phyloP scores from a whole-genome alignment of 2,113 vertebrate genomes.

The Cottus gobio region DNA sequence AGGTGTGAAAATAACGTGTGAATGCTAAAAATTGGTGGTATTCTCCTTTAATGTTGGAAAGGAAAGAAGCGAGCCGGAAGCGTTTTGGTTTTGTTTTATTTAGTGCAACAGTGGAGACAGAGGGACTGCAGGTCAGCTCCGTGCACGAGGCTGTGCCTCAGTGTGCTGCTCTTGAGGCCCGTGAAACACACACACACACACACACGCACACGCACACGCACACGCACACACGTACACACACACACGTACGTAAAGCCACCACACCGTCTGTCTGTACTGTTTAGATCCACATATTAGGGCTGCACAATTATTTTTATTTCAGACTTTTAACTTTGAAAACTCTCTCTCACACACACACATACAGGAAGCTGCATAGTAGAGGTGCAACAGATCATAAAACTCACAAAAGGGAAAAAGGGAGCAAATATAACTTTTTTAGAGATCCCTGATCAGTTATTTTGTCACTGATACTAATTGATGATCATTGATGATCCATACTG shows the following conservation, averaged over 20 bases:
- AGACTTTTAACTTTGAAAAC: background rate
- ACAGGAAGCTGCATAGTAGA: too few species aligned
- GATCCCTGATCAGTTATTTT: too few species aligned
- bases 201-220: background rate
- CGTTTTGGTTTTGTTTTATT: conserved; percentile 38
- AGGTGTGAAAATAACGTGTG: conserved; percentile 43
- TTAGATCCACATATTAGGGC: background rate
- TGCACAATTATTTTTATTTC: background rate
- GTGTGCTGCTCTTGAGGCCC: conserved; percentile 68
- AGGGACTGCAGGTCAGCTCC: conserved; percentile 85
- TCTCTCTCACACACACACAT: too few species aligned
- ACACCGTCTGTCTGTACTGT: background rate
- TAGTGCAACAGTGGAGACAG: conserved; percentile 58
- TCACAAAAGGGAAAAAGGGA: too few species aligned
- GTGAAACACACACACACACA: conserved; percentile 26
- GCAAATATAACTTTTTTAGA: too few species aligned
- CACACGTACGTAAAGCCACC: background rate
- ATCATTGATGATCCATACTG: too few species aligned
- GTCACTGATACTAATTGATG: too few species aligned
- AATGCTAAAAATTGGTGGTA: conserved; percentile 56
- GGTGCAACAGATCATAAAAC: too few species aligned
- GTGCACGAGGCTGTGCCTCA: conserved; percentile 78
- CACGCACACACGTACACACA: background rate
- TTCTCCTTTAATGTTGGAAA: conserved; percentile 68
- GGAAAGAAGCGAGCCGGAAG: conserved; percentile 55